A percentile compares a stretch with the other conserved stretches of the same genome.
Conservation (phyloP, 2,888 invertebrate genomes). For the Cordilura impudica region DNA sequence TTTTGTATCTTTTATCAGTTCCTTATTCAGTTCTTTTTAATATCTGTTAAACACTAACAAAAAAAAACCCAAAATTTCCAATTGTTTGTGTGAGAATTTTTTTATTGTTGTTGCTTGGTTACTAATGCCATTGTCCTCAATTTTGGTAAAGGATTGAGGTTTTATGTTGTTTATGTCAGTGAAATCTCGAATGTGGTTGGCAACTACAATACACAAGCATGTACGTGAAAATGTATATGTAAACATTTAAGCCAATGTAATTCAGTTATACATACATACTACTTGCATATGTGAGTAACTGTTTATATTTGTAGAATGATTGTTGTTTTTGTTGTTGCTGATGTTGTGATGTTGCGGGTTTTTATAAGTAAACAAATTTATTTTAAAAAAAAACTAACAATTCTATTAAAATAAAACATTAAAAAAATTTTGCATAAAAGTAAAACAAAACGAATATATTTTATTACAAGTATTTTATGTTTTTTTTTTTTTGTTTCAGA, state of each 20-base stretch:
- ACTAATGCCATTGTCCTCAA: conserved; percentile 58
- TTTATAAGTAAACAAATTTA: neutral
- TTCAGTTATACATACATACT: too few species aligned
- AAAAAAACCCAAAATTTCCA: neutral
- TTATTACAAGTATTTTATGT: conserved; percentile 8
- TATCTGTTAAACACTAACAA: neutral
- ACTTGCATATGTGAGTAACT: too few species aligned
- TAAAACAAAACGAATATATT: conserved; percentile 18
- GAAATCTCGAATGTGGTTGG: conserved; percentile 46
- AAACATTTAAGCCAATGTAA: neutral
- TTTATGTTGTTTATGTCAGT: conserved; percentile 34
- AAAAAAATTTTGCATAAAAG: neutral
- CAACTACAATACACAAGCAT: conserved; percentile 16
- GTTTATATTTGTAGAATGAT: neutral
- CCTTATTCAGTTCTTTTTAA: too few species aligned
- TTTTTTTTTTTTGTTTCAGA: neutral
- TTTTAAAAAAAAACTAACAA: neutral
- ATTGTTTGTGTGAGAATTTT: neutral
- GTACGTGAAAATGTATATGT: neutral
- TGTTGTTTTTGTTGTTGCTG: neutral
- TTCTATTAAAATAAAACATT: conserved; percentile 49
- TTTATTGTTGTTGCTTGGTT: conserved; percentile 31
- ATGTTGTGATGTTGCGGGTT: conserved; percentile 34
- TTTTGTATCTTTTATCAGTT: too few species aligned
- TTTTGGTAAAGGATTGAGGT: conserved; percentile 55